A percentile compares a stretch with the other conserved stretches of the same genome.
phyloP scores from a whole-genome alignment of 2,888 invertebrate genomes.

The Agonopterix arenella region DNA sequence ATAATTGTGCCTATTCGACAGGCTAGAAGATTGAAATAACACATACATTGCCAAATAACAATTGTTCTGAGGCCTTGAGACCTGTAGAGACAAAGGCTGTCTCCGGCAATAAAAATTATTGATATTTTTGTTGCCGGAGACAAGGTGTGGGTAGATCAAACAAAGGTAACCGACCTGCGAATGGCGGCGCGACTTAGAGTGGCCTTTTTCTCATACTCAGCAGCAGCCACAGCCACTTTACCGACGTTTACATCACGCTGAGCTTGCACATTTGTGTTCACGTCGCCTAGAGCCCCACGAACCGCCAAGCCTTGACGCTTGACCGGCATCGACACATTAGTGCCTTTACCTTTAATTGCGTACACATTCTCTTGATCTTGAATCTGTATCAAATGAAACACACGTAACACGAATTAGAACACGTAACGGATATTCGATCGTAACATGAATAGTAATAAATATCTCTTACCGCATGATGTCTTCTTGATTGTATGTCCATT shows the following conservation, averaged over 20 bases:
- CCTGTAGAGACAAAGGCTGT: too few relatives aligned
- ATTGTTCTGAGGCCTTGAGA: too few relatives aligned
- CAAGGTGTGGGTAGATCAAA: constrained; percentile 19
- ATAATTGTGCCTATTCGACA: too few relatives aligned
- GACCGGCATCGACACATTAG: constrained; percentile 29
- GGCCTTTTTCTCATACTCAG: constrained; percentile 60
- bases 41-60: too few relatives aligned
- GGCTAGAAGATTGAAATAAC: too few relatives aligned
- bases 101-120: too few relatives aligned
- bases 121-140: too few relatives aligned
- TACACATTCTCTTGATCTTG: constrained; percentile 62
- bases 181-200: constrained; percentile 28
- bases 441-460: neutral
- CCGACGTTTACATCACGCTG: constrained; percentile 42
- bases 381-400: constrained; percentile 23
- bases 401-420: neutral
- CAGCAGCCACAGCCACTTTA: constrained; percentile 48
- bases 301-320: constrained; percentile 47
- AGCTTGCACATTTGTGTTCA: constrained; percentile 54
- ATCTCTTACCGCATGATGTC: constrained; percentile 45
- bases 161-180: constrained; percentile 33
- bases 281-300: constrained; percentile 61
- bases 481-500: constrained; percentile 53
- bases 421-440: neutral
- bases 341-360: constrained; percentile 40